These are phyloP conservation scores for Cydia fagiglandana DNA, from an alignment of 1,140 invertebrate species.

Conservation along the genomic window DNA sequence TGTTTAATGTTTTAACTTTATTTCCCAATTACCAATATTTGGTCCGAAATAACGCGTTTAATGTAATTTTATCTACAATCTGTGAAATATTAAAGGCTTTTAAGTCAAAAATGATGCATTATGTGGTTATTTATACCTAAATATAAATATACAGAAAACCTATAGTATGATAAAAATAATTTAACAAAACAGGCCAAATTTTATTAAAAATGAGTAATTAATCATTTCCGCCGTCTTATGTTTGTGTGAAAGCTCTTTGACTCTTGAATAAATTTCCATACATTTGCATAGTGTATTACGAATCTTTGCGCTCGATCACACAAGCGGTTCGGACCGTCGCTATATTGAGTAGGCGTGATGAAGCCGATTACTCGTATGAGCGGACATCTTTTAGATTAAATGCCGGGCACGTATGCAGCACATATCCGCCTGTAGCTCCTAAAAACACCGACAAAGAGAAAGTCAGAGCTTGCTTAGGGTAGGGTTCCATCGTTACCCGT, in stretches of 20 bases:
- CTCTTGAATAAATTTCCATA: conserved; percentile 23
- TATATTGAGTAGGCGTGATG: neutral
- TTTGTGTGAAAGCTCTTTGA: conserved; percentile 14
- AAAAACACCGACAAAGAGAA: too few species aligned
- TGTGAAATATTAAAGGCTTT: neutral
- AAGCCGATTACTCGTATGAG: too few species aligned
- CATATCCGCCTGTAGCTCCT: too few species aligned
- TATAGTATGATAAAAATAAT: too few species aligned
- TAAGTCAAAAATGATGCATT: too few species aligned
- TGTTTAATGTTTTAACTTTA: conserved; percentile 1
- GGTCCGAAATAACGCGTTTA: neutral
- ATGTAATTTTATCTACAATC: neutral
- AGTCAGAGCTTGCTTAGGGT: too few species aligned
- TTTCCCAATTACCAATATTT: neutral
- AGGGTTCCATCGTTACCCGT: too few species aligned
- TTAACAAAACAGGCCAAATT: too few species aligned
- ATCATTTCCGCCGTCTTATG: neutral
- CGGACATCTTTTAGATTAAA: too few species aligned
- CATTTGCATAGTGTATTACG: conserved; percentile 16
- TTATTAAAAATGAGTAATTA: conserved; percentile 1
- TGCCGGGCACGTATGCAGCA: too few species aligned
- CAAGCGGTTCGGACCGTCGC: neutral
- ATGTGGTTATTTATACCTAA: too few species aligned
- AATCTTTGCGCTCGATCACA: conserved; percentile 4
- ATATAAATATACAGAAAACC: too few species aligned